Conservation (phyloP, 2,113 vertebrate genomes). For the Leucosticte australis region DNA sequence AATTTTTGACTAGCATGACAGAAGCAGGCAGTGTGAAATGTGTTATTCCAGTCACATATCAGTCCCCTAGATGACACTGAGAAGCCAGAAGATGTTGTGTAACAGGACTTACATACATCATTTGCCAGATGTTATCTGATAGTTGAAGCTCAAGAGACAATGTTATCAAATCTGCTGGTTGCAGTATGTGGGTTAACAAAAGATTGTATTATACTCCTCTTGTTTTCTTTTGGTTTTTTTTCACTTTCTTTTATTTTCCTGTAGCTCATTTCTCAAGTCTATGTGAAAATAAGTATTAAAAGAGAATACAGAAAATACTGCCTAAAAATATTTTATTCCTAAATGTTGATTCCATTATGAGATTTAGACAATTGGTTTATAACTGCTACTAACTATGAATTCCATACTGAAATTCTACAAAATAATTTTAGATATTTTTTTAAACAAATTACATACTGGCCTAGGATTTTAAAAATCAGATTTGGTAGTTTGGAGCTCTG, state of each 20-base stretch:
- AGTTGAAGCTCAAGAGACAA: constrained; percentile 46
- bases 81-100: constrained; percentile 59
- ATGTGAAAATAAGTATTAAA: background rate
- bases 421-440: background rate
- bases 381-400: background rate
- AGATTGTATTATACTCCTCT: background rate
- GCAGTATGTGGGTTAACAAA: constrained; percentile 50
- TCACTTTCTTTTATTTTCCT: background rate
- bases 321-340: background rate
- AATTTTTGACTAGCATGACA: background rate
- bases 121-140: constrained; percentile 68
- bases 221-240: background rate
- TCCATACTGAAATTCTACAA: background rate
- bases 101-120: constrained; percentile 60
- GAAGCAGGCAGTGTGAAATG: background rate
- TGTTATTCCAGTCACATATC: constrained; percentile 53
- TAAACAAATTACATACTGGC: background rate
- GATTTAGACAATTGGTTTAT: background rate
- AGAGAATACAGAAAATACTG: background rate
- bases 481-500: background rate
- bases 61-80: constrained; percentile 34
- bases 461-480: background rate
- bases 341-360: background rate
- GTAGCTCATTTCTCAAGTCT: background rate
- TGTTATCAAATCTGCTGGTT: constrained; percentile 39